These are phyloP conservation scores for Plemyria rubiginata DNA, from an alignment of 2,888 invertebrate genomes.

Conservation along the genomic window DNA sequence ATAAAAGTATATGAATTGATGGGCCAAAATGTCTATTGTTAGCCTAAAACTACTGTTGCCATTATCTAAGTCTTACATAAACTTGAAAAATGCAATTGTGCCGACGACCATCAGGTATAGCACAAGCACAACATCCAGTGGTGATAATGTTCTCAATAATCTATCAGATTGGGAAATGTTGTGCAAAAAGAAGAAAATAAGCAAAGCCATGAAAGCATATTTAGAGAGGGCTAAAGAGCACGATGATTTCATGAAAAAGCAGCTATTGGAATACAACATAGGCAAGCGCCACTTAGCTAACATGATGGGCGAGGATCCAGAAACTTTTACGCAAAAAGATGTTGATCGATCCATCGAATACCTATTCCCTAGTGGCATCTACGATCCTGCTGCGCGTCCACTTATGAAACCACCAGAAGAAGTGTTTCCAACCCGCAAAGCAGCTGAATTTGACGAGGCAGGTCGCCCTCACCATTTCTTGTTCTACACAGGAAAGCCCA, in stretches of 20 bases:
- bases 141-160: slow-evolving; percentile 55
- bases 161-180: slow-evolving; percentile 76
- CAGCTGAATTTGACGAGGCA: slow-evolving; percentile 94
- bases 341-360: slow-evolving; percentile 95
- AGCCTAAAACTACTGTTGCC: slow-evolving; percentile 59
- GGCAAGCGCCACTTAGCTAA: slow-evolving; percentile 98
- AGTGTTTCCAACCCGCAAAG: slow-evolving; percentile 93
- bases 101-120: slow-evolving; percentile 56
- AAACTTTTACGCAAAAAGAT: slow-evolving; percentile 94
- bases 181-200: slow-evolving; percentile 86
- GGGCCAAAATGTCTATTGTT: slow-evolving; percentile 58
- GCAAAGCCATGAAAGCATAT: slow-evolving; percentile 96
- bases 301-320: slow-evolving; percentile 98
- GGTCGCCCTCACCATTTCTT: slow-evolving; percentile 96
- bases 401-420: slow-evolving; percentile 95
- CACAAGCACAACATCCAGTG: slow-evolving; percentile 46
- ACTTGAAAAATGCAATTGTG: slow-evolving; percentile 47
- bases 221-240: slow-evolving; percentile 92
- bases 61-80: slow-evolving; percentile 47
- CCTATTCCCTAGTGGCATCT: slow-evolving; percentile 97
- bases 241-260: slow-evolving; percentile 92
- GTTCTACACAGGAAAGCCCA: slow-evolving; percentile 96
- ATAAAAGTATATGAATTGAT: neutral
- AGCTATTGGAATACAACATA: slow-evolving; percentile 92
- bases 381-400: slow-evolving; percentile 93